Conservation (phyloP, 2,888 invertebrate species). For the Bedellia somnulentella region DNA sequence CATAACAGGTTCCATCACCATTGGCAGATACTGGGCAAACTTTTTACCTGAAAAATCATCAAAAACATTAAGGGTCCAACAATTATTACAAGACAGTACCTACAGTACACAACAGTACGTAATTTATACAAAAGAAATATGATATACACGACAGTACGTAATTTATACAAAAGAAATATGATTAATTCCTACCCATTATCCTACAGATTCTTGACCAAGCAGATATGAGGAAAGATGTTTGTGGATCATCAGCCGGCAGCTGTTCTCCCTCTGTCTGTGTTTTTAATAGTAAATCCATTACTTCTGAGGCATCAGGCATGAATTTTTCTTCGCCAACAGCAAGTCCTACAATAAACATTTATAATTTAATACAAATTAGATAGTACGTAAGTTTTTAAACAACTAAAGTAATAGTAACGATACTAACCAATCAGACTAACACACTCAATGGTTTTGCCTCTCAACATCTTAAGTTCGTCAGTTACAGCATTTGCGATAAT, state of each 20-base stretch:
- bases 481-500: slow-evolving; percentile 93
- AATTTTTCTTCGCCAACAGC: slow-evolving; percentile 86
- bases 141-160: no score
- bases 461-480: slow-evolving; percentile 83
- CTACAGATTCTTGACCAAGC: slow-evolving; percentile 99
- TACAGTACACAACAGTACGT: no score
- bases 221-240: slow-evolving; percentile 95
- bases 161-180: no score
- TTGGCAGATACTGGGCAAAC: slow-evolving; percentile 88
- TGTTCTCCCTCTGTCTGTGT: slow-evolving; percentile 84
- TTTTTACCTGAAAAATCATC: slow-evolving; percentile 68
- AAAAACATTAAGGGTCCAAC: no score
- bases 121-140: no score
- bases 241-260: slow-evolving; percentile 93
- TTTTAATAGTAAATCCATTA: slow-evolving; percentile 92
- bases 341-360: slow-evolving; percentile 30
- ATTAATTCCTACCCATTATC: slow-evolving; percentile 71
- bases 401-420: neutral
- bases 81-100: no score
- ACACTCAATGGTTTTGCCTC: slow-evolving; percentile 99
- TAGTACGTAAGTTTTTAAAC: neutral
- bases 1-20: slow-evolving; percentile 95
- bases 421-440: slow-evolving; percentile 90
- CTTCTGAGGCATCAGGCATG: slow-evolving; percentile 87
- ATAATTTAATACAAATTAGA: neutral